Evolutionary conservation across 2,797 vertebrate genomes (phyloP).

Genomic region (Enteromius afrohamiltoni): DNA sequence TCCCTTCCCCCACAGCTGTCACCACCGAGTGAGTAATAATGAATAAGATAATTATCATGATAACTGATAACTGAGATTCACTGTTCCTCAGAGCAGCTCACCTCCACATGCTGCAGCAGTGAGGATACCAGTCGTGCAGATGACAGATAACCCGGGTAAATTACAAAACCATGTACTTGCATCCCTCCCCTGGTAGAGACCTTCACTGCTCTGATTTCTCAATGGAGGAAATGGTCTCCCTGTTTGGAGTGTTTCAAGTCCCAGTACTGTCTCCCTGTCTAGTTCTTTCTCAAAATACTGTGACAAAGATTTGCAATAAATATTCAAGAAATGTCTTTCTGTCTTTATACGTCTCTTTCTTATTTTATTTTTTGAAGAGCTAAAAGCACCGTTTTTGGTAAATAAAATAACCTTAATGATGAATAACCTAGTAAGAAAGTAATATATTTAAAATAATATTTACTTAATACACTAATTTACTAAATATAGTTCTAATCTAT

Average conservation of each 20-base stretch:
- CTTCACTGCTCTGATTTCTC: slow-evolving; percentile 28
- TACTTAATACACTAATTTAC: no score
- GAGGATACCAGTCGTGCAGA: background rate
- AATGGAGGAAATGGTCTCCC: slow-evolving; percentile 4
- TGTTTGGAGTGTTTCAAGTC: background rate
- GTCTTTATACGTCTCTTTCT: background rate
- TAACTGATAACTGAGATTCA: background rate
- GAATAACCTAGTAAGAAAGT: no score
- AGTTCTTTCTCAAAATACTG: background rate
- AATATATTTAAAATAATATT: no score
- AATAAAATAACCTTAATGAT: background rate
- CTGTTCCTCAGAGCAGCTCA: slow-evolving; percentile 4
- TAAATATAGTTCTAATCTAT: no score
- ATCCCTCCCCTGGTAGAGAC: slow-evolving; percentile 9
- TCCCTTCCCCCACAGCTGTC: background rate
- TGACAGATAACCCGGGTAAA: slow-evolving; percentile 16
- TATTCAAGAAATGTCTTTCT: background rate
- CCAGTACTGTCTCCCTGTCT: background rate
- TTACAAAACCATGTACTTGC: slow-evolving; percentile 20
- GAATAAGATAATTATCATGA: slow-evolving; percentile 19
- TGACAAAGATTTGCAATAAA: background rate
- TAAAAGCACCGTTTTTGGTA: background rate
- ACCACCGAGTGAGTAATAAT: slow-evolving; percentile 1
- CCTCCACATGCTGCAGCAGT: background rate
- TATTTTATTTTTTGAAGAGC: background rate